Percentiles rank a stretch among this genome's conserved stretches.
These are phyloP conservation scores for Pipistrellus pipistrellus DNA, from an alignment of 2,797 vertebrate species.

Conservation along the genomic window DNA sequence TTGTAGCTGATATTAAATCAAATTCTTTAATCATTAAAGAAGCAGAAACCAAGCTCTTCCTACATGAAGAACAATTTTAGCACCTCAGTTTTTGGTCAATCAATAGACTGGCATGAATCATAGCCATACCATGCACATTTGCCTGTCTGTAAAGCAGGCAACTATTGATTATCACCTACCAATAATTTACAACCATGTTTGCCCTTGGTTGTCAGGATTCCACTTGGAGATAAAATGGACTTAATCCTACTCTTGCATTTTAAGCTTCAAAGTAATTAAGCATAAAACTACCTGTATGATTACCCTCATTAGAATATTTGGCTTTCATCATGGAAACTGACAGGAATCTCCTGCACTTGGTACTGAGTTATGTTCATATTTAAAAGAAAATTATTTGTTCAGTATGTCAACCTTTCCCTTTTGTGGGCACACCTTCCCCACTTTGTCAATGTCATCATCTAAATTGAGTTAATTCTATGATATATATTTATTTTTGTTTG, in stretches of 20 bases:
- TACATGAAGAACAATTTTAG: neutral
- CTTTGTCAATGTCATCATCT: slow-evolving; percentile 13
- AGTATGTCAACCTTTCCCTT: slow-evolving; percentile 36
- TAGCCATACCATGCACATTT: neutral
- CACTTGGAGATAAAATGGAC: neutral
- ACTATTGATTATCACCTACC: neutral
- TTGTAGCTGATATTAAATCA: neutral
- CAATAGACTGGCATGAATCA: slow-evolving; percentile 22
- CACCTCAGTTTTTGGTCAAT: neutral
- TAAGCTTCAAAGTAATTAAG: slow-evolving; percentile 66
- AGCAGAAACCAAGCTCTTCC: slow-evolving; percentile 13
- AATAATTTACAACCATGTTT: slow-evolving; percentile 60
- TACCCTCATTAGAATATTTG: slow-evolving; percentile 25
- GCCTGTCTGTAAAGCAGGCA: neutral
- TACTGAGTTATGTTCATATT: neutral
- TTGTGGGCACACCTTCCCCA: neutral
- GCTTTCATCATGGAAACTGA: slow-evolving; percentile 68
- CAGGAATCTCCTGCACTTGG: slow-evolving; percentile 41
- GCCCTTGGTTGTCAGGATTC: slow-evolving; percentile 31
- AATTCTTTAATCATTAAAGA: neutral
- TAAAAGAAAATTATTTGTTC: slow-evolving; percentile 61
- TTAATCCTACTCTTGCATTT: slow-evolving; percentile 51
- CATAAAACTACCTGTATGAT: slow-evolving; percentile 16
- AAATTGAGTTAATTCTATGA: slow-evolving; percentile 69
- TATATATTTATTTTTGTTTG: neutral